A percentile compares a stretch with the other conserved stretches of the same genome.
Conservation (phyloP, 2,113 vertebrate species). For the Mus pahari region DNA sequence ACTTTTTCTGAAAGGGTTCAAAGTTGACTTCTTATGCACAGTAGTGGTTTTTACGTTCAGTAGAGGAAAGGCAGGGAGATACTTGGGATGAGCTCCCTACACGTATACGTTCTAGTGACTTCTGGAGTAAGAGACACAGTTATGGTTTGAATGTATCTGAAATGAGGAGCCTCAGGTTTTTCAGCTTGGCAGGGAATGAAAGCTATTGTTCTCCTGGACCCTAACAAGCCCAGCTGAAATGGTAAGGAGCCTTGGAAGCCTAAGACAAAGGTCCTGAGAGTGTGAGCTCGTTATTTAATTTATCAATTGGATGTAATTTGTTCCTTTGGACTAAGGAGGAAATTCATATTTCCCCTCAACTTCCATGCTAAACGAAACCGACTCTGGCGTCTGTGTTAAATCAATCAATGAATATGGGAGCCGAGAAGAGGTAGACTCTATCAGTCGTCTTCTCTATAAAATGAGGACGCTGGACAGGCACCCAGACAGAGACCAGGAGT, state of each 20-base stretch:
- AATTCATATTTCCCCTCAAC: constrained; percentile 12
- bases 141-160: constrained; percentile 7
- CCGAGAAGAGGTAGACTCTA: constrained; percentile 36
- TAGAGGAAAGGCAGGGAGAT: constrained; percentile 11
- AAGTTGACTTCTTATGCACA: neutral
- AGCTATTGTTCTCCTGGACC: neutral
- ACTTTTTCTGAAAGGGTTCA: neutral
- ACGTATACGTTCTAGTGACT: neutral
- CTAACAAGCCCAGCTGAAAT: neutral
- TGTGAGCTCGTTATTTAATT: constrained; percentile 15
- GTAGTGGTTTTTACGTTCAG: neutral
- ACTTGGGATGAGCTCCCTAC: neutral
- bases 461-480: neutral
- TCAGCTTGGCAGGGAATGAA: neutral
- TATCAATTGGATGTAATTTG: neutral
- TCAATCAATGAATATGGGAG: neutral
- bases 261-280: neutral
- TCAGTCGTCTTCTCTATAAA: constrained; percentile 31
- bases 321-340: constrained; percentile 32
- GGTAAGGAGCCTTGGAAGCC: neutral
- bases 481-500: neutral
- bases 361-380: constrained; percentile 45
- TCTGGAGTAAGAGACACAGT: neutral
- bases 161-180: constrained; percentile 14
- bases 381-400: constrained; percentile 56